A percentile compares a stretch with the other conserved stretches of the same genome.
phyloP scores from a whole-genome alignment of 2,113 vertebrate genomes.

The Phaethornis superciliosus region DNA sequence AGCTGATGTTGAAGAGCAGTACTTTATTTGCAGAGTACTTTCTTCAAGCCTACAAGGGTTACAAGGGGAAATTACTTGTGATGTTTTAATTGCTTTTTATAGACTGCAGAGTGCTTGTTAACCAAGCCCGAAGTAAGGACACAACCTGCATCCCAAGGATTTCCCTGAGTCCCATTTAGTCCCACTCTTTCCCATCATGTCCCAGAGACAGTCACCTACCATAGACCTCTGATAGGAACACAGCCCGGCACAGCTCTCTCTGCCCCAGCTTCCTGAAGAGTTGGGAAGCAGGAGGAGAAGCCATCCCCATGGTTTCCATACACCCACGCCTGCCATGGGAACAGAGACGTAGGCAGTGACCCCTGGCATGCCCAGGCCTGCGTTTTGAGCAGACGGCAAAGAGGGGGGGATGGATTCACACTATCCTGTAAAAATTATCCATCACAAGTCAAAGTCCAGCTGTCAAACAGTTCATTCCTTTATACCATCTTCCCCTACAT shows the following conservation, averaged over 20 bases:
- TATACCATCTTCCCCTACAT: constrained; percentile 30
- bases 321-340: not conserved
- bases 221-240: fast-evolving
- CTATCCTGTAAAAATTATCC: not conserved
- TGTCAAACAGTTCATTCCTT: constrained; percentile 51
- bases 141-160: not conserved
- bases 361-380: fast-evolving
- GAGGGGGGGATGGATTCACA: not conserved
- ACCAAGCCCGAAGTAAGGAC: not conserved
- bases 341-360: not conserved
- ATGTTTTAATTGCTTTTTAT: constrained; percentile 19
- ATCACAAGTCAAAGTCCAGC: constrained; percentile 33
- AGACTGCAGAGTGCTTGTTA: not conserved
- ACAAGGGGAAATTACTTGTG: not conserved
- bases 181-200: fast-evolving
- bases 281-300: not conserved
- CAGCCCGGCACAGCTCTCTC: fast-evolving
- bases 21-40: not conserved
- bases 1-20: not conserved
- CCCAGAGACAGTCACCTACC: not conserved
- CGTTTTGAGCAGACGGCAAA: not conserved
- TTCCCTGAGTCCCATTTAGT: fast-evolving
- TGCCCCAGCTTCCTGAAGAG: not conserved
- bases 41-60: not conserved
- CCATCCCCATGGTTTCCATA: fast-evolving